Evolutionary conservation across 2,113 vertebrate genomes (phyloP), one percentile per base, ranked within the genome.

Genomic region (Notothenia coriiceps): DNA sequence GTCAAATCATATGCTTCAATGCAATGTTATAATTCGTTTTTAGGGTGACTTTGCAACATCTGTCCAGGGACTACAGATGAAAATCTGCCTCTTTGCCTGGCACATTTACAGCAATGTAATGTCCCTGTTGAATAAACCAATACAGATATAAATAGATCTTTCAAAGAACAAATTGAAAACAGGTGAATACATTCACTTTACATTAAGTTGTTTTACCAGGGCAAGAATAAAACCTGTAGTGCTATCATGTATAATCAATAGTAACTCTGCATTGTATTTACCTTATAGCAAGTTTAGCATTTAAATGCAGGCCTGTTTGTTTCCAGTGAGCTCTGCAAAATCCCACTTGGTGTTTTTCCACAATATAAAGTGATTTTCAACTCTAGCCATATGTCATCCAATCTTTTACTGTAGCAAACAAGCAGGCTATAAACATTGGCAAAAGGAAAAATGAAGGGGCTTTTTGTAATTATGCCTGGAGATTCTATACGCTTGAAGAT

Each of bases 391-490:
- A 80, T 85, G 83, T 92, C 88, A 88, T 69, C 40, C 18, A 25
- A 78, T 86, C 75, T 79, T 86, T 71, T 80, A 22, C 22, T 22
- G 22, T 22, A 59, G 64, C 82, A 93, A 91, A 89, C 66, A 88
- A 82, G 69, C 72, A 77, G 68, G 54, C 73, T 83, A 83, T 79
- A 86, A 90, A 82, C 61, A 77, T 68, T 83, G 70, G 74, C 80
- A 85, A 70, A 78, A 79, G 77, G 73, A 85, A 91, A 89, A 91
- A 91, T 87, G 76, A 93, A 92, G 84, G 83, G 76, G 64, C 77
- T 88, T 82, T 88, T 82, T 86, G 80, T 90, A 91, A 92, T 93
- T 93, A 93, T 60, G 73, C 69, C 75, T 80, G 77, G 64, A 87
- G 75, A 91, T 77, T 88, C 74, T 74, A 85, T 74, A 82, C 29